Percentiles rank a stretch among this genome's conserved stretches.
These are phyloP conservation scores for Megaceryle alcyon DNA, from an alignment of 2,797 vertebrate species.

Conservation along the genomic window DNA sequence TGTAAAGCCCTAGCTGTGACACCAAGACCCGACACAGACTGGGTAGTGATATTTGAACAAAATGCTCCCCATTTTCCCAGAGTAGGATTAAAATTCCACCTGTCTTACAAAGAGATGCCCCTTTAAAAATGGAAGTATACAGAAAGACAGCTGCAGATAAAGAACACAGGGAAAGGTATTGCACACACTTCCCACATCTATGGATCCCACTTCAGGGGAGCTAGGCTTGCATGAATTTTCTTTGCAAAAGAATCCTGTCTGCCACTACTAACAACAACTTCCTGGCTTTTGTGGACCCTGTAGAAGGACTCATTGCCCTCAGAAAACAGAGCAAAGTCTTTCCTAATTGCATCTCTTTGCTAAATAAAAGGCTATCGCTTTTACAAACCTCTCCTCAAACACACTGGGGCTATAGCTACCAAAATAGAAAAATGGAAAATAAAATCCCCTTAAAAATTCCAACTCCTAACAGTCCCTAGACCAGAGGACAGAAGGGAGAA, in stretches of 20 bases:
- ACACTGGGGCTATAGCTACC: background rate
- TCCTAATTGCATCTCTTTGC: background rate
- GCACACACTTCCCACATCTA: background rate
- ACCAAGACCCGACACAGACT: background rate
- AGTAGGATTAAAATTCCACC: background rate
- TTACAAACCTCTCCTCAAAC: background rate
- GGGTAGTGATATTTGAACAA: background rate
- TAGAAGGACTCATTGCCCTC: background rate
- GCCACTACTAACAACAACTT: background rate
- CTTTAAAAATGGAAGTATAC: background rate
- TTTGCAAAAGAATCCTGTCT: background rate
- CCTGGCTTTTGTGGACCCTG: background rate
- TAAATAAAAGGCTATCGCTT: background rate
- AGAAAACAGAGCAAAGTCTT: background rate
- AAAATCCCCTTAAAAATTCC: background rate
- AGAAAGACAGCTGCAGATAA: background rate
- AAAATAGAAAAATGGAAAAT: background rate
- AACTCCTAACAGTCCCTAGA: background rate
- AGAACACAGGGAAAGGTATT: background rate
- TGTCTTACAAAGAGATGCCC: background rate
- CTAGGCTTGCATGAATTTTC: background rate
- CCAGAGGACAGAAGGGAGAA: background rate
- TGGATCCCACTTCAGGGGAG: background rate
- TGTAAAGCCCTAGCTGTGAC: background rate
- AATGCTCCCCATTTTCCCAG: background rate